Evolutionary conservation across 2,888 invertebrate genomes (phyloP), one percentile per base, ranked within the genome.

Genomic region (Cheilosia impressa): DNA sequence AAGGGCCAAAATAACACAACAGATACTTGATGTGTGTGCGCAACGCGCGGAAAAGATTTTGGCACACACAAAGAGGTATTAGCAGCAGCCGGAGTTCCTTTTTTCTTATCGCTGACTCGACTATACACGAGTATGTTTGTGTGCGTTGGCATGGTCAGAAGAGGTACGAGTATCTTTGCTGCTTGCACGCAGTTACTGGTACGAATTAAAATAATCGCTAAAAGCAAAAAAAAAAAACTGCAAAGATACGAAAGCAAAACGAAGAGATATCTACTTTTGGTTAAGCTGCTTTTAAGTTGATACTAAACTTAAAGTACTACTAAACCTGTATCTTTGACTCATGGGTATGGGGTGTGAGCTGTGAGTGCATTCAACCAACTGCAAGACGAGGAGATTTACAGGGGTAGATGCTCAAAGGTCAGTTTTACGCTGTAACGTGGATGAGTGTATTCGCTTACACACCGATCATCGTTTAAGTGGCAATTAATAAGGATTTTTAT

Each of bases 401-500:
- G 45, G 24, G 77, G 24, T 47, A 73, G 66, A 77, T 52, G 47
- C 34, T 45, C 65, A 85, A 85, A 85, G 85, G 85, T 85, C 85
- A 57, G 62, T 73, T 68, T 76, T 65, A 58, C 55, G 58, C 57
- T 27, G 45, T 45, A 19, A 43, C 50, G 43, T 57, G 50, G 47
- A 71, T 43, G 79, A 60, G 69, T 69, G 38, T 63, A 77, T 65
- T 52, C 58, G 65, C 79, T 62, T 75, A 79, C 80, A 68, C 65
- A 76, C 76, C 53, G 62, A 62, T 77, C 58, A 90, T 90, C 91
- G 90, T 91, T 91, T 91, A 91, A 91, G 91, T 91, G 91, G 91
- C 91, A 91, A 91, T 91, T 91, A 91, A 91, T 91, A 91, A 91
- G 91, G 91, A 91, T 91, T 91, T 91, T 91, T 91, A 91, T 91